Evolutionary conservation across 2,888 invertebrate species (phyloP).

Genomic region (Sympetrum striolatum): DNA sequence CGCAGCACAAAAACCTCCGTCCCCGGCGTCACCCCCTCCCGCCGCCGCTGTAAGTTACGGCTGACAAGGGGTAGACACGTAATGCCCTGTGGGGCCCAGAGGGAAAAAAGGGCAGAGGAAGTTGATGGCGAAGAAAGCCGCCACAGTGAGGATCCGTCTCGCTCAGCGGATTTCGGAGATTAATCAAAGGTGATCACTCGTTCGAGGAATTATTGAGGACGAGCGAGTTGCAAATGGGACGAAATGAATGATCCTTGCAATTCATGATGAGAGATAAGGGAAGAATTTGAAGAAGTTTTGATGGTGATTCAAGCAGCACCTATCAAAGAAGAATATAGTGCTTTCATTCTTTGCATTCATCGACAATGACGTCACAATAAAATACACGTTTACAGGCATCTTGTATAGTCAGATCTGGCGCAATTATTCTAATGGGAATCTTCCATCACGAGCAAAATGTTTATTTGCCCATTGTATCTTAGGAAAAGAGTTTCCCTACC

Average conservation of each 20-base stretch:
- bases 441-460: too few species aligned
- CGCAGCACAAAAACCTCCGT: slow-evolving; percentile 4
- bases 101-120: not conserved
- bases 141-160: not conserved
- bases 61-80: slow-evolving; percentile 42
- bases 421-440: too few species aligned
- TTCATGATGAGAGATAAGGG: too few species aligned
- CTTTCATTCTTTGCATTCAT: too few species aligned
- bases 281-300: too few species aligned
- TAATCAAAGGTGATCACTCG: not conserved
- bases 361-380: too few species aligned
- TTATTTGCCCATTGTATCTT: too few species aligned
- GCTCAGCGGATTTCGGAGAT: not conserved
- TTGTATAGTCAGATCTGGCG: too few species aligned
- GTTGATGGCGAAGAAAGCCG: not conserved
- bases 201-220: not conserved
- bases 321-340: too few species aligned
- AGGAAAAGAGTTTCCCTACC: too few species aligned
- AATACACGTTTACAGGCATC: too few species aligned
- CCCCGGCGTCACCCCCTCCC: not conserved
- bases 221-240: not conserved
- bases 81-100: slow-evolving; percentile 20
- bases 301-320: too few species aligned
- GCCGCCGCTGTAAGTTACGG: slow-evolving; percentile 4
- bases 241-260: not conserved